phyloP scores from a whole-genome alignment of 2,888 invertebrate species.

The Epirrhoe alternata region DNA sequence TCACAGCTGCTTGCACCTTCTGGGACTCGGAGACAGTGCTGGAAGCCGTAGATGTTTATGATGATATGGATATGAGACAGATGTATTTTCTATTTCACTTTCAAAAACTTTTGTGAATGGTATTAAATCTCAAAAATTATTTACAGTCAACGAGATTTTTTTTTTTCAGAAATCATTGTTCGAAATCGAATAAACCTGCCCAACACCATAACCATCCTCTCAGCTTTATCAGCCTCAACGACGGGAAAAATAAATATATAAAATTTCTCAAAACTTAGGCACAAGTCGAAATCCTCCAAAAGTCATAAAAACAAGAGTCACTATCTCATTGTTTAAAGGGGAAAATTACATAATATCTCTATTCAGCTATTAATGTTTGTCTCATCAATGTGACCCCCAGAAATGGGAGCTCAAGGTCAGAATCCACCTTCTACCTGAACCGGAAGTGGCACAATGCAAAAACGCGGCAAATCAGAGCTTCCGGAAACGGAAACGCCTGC shows the following conservation, averaged over 20 bases:
- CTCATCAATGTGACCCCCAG: constrained; percentile 50
- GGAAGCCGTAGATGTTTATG: constrained; percentile 24
- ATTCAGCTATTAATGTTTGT: background rate
- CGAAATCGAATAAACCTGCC: too few species aligned
- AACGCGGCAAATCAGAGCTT: constrained; percentile 73
- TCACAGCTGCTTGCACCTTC: constrained; percentile 73
- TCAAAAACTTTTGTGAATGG: too few species aligned
- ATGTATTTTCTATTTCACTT: background rate
- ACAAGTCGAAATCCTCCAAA: too few species aligned
- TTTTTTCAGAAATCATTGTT: too few species aligned
- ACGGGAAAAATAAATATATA: too few species aligned
- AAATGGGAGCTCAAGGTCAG: constrained; percentile 75
- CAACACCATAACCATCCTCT: too few species aligned
- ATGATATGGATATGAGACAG: constrained; percentile 9
- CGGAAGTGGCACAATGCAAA: constrained; percentile 70
- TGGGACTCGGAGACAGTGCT: constrained; percentile 33
- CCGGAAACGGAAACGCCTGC: constrained; percentile 70
- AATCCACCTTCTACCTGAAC: constrained; percentile 77
- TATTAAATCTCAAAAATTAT: too few species aligned
- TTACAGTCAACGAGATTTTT: too few species aligned
- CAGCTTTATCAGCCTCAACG: too few species aligned
- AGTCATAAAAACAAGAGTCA: too few species aligned
- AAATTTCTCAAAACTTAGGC: too few species aligned
- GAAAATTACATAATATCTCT: too few species aligned
- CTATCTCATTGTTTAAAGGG: background rate